These are phyloP conservation scores for Brenthis daphne DNA, from an alignment of 2,888 invertebrate species.

Conservation along the genomic window DNA sequence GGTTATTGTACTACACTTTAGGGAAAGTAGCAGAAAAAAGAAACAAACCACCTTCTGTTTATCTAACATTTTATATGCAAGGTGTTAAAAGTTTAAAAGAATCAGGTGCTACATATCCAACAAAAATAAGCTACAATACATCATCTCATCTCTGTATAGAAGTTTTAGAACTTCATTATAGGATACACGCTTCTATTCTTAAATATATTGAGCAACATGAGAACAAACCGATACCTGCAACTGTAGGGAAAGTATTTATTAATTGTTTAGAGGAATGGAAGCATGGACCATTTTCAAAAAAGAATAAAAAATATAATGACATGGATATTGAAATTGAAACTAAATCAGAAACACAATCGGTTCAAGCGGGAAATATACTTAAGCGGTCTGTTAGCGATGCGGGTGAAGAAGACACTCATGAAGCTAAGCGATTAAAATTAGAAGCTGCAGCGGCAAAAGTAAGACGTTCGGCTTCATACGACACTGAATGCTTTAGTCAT, in stretches of 20 bases:
- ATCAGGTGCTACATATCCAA: slow-evolving; percentile 91
- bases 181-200: slow-evolving; percentile 94
- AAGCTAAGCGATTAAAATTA: slow-evolving; percentile 66
- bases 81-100: slow-evolving; percentile 90
- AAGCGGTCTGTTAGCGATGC: slow-evolving; percentile 76
- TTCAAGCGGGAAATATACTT: slow-evolving; percentile 73
- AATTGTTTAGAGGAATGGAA: slow-evolving; percentile 80
- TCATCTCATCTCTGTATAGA: slow-evolving; percentile 93
- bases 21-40: slow-evolving; percentile 96
- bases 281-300: slow-evolving; percentile 69
- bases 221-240: slow-evolving; percentile 84
- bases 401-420: slow-evolving; percentile 70
- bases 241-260: slow-evolving; percentile 82
- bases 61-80: slow-evolving; percentile 90
- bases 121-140: slow-evolving; percentile 91
- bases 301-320: slow-evolving; percentile 57
- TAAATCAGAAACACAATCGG: slow-evolving; percentile 50
- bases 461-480: slow-evolving; percentile 72
- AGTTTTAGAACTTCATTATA: slow-evolving; percentile 91
- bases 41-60: slow-evolving; percentile 87
- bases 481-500: slow-evolving; percentile 59
- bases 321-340: slow-evolving; percentile 52
- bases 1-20: slow-evolving; percentile 97
- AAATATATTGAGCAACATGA: slow-evolving; percentile 92
- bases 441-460: slow-evolving; percentile 75